phyloP scores from a whole-genome alignment of 2,797 vertebrate species.

The Glyptemys insculpta region DNA sequence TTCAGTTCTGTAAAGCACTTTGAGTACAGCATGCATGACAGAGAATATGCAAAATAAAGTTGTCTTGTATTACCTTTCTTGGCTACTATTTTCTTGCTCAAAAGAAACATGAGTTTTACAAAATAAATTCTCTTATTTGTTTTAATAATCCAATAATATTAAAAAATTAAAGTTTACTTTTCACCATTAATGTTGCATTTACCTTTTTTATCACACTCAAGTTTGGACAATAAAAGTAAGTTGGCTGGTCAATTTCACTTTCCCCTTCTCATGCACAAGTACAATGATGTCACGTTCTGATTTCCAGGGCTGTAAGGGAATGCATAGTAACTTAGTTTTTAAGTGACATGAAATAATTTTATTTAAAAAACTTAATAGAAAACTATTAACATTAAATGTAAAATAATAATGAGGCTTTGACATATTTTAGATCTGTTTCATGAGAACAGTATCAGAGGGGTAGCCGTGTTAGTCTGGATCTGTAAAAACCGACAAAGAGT shows the following conservation, averaged over 20 bases:
- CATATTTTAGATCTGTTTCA: not conserved
- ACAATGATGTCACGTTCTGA: not conserved
- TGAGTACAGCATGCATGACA: rapidly evolving
- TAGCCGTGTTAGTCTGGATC: too few relatives aligned
- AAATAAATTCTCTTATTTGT: not conserved
- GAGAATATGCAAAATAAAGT: not conserved
- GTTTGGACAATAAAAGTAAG: rapidly evolving
- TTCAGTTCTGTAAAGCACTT: not conserved
- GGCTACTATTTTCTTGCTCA: not conserved
- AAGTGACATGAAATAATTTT: not conserved
- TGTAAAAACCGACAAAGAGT: too few relatives aligned
- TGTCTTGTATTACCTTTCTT: not conserved
- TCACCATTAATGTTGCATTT: not conserved
- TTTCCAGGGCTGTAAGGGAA: not conserved
- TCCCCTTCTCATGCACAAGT: not conserved
- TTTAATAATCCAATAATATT: not conserved
- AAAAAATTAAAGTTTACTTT: not conserved
- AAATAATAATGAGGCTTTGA: not conserved
- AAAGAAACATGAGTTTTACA: not conserved
- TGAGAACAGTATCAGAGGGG: not conserved
- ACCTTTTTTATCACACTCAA: not conserved
- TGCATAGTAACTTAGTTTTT: not conserved
- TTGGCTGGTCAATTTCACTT: not conserved
- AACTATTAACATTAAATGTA: not conserved
- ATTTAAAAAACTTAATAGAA: not conserved